Evolutionary conservation across 2,797 vertebrate species (phyloP), one percentile per base, ranked within the genome.

Genomic region (Myiothlypis coronata): DNA sequence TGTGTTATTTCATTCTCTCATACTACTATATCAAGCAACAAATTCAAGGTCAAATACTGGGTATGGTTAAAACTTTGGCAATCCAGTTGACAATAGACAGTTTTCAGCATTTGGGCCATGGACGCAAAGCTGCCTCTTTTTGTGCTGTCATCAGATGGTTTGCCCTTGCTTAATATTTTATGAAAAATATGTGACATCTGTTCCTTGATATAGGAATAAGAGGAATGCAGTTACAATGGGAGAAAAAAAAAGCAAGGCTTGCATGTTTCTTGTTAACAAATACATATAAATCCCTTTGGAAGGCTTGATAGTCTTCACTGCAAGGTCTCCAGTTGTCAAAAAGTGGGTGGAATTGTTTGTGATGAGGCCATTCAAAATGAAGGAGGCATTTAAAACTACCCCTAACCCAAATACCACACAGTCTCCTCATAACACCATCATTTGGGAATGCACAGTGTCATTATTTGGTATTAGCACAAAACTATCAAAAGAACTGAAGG

Each of bases 141-240:
- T 70, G 41, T 76, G 59, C 52, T 81, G 71, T 52, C 61, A 84
- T 90, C 53, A 87, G n/a, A 85, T 70, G 32, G 44, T 30, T 88
- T 82, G 41, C 19, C 49, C 34, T 91, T 91, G 74, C n/a, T 94
- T 84, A 84, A 28, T 84, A 76, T 90, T 91, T 93, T 88, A 91
- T 67, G 72, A 83, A 95, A 94, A 95, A 91, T 74, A 57, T 1
- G 13, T 85, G 70, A 86, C 70, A 87, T 83, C 89, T 70, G 52
- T 93, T 91, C 59, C 74, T 83, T 93, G 70, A 91, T 1, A 2
- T 27, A 86, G 49, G 44, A 86, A 60, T 21, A 87, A 41, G 24
- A 87, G 44, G 27, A 91, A 94, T 61, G 46, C 49, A 88, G 61
- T 68, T 75, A 80, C 12, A 81, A 49, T 67, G 28, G 16, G 24